Evolutionary conservation across 1,140 invertebrate species (phyloP).

Genomic region (Episyrphus balteatus): DNA sequence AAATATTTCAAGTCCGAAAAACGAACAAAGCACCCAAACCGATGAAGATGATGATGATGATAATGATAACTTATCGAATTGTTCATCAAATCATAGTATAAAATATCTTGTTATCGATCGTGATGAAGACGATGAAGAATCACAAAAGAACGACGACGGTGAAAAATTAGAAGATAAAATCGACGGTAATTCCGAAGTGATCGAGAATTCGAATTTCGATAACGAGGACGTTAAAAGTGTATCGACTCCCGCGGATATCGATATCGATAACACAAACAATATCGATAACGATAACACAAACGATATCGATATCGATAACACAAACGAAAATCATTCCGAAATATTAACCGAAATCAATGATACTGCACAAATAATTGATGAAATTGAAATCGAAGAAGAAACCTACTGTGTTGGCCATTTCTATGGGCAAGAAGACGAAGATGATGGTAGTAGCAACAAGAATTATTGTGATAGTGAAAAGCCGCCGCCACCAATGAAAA

Average conservation of each 20-base stretch:
- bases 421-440: background rate
- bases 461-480: background rate
- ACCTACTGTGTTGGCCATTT: background rate
- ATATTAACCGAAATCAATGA: too few relatives aligned
- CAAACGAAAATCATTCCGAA: too few relatives aligned
- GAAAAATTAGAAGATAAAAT: background rate
- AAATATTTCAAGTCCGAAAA: background rate
- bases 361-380: background rate
- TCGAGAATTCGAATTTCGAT: background rate
- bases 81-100: slow-evolving; percentile 16
- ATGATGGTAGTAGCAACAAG: background rate
- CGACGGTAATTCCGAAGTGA: background rate
- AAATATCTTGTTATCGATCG: slow-evolving; percentile 33
- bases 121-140: slow-evolving; percentile 15
- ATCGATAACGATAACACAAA: background rate
- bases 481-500: too few relatives aligned
- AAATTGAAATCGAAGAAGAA: background rate
- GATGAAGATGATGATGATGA: slow-evolving; percentile 8
- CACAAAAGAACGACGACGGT: background rate
- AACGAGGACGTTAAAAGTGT: background rate
- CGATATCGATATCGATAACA: background rate
- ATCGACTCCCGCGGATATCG: background rate
- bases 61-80: slow-evolving; percentile 1
- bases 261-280: background rate
- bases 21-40: slow-evolving; percentile 2